Evolutionary conservation across 64 coral and sea anemone species (phyloP).

Genomic region (Montipora foliosa): DNA sequence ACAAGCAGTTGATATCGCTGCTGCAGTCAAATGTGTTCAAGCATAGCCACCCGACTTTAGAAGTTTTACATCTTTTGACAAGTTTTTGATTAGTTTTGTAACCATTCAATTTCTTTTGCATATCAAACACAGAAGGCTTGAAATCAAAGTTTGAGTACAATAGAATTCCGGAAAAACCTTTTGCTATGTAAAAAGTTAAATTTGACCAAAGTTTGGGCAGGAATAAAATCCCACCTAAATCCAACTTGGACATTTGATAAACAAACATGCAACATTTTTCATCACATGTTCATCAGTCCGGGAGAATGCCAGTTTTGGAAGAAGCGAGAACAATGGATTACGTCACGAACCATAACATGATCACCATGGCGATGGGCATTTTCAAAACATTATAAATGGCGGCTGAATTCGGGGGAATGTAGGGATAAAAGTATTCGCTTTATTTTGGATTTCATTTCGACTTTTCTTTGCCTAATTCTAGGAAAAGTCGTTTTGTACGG

Average conservation of each 20-base stretch:
- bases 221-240: constrained; percentile 1
- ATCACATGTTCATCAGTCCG: background rate
- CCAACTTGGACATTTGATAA: constrained; percentile 18
- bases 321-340: background rate
- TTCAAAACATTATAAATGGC: background rate
- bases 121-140: constrained; percentile 14
- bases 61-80: constrained; percentile 4
- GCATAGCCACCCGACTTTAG: background rate
- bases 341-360: background rate
- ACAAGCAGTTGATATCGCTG: constrained; percentile 5
- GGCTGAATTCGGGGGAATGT: background rate
- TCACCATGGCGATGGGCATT: background rate
- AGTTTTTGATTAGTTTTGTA: constrained; percentile 20
- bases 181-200: constrained; percentile 15
- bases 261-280: constrained; percentile 5
- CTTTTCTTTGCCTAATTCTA: too few relatives aligned
- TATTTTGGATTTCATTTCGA: too few relatives aligned
- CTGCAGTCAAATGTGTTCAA: constrained; percentile 1
- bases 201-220: constrained; percentile 18
- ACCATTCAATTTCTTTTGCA: constrained; percentile 10
- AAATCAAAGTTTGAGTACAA: constrained; percentile 6
- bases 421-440: too few relatives aligned
- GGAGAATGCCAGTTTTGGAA: constrained; percentile 11
- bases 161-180: constrained; percentile 11
- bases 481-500: too few relatives aligned